Evolutionary conservation across 1,140 invertebrate genomes (phyloP).

Genomic region (Drosophila lacteicornis): DNA sequence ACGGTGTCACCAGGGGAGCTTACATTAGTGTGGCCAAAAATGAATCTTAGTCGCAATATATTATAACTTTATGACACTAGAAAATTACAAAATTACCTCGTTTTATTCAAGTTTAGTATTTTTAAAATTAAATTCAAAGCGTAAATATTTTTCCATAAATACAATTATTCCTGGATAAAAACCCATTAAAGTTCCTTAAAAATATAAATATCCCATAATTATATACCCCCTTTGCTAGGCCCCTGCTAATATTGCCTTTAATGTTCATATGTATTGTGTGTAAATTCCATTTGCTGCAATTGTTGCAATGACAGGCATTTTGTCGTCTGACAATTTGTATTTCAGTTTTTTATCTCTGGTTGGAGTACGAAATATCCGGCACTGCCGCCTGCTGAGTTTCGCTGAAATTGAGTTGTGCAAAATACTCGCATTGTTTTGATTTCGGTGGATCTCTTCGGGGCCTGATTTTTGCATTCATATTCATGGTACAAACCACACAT

Average conservation of each 20-base stretch:
- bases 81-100: too few species aligned
- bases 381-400: conserved; percentile 20
- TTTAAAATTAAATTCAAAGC: too few species aligned
- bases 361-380: conserved; percentile 47
- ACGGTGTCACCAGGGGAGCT: too few species aligned
- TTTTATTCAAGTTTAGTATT: too few species aligned
- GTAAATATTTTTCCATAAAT: too few species aligned
- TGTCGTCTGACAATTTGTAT: conserved; percentile 49
- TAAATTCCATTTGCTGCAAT: conserved; percentile 61
- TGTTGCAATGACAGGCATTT: conserved; percentile 68
- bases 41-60: too few species aligned
- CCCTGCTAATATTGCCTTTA: conserved; percentile 14
- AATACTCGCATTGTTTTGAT: conserved; percentile 53
- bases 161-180: too few species aligned
- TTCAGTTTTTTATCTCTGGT: conserved; percentile 19
- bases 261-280: conserved; percentile 3
- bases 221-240: background rate
- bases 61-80: too few species aligned
- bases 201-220: too few species aligned
- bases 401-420: conserved; percentile 52
- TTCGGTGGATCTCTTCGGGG: conserved; percentile 30
- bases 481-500: conserved; percentile 42
- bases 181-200: too few species aligned
- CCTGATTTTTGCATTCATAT: conserved; percentile 50
- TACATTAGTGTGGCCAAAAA: too few species aligned